phyloP scores from a whole-genome alignment of 2,797 vertebrate species.

The Liparis tanakae region DNA sequence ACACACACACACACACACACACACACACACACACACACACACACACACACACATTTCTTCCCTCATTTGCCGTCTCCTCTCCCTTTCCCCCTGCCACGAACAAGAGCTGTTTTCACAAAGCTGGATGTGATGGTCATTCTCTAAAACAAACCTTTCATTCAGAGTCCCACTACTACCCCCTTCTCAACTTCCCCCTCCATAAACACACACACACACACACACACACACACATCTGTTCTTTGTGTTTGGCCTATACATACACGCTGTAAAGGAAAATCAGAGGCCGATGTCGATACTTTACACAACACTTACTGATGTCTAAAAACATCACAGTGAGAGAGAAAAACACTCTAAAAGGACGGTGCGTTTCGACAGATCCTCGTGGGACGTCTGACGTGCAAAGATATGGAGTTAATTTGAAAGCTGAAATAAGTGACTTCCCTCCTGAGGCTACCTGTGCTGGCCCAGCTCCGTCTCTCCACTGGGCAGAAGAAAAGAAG shows the following conservation, averaged over 20 bases:
- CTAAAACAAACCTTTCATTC: constrained; percentile 82
- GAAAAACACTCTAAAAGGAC: background rate
- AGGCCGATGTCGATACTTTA: constrained; percentile 28
- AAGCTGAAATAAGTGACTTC: constrained; percentile 35
- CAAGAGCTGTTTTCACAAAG: constrained; percentile 82
- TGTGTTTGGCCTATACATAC: constrained; percentile 26
- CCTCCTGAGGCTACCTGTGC: constrained; percentile 45
- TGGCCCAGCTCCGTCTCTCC: constrained; percentile 22
- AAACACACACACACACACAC: constrained; percentile 58
- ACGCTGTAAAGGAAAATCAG: constrained; percentile 34
- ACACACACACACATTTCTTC: constrained; percentile 56
- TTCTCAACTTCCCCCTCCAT: constrained; percentile 55
- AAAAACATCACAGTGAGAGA: constrained; percentile 1
- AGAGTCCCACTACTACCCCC: constrained; percentile 47
- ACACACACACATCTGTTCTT: constrained; percentile 56
- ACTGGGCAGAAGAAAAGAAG: constrained; percentile 34
- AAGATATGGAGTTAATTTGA: constrained; percentile 24
- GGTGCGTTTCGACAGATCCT: constrained; percentile 22
- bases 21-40: constrained; percentile 25
- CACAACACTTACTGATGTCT: constrained; percentile 10
- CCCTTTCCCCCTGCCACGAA: constrained; percentile 60
- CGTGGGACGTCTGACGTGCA: background rate
- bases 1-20: constrained; percentile 32
- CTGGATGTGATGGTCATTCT: constrained; percentile 73
- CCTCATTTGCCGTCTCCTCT: constrained; percentile 58